Evolutionary conservation across 1,140 invertebrate genomes (phyloP), one percentile per base, ranked within the genome.

Genomic region (Pseudomyrmex gracilis): DNA sequence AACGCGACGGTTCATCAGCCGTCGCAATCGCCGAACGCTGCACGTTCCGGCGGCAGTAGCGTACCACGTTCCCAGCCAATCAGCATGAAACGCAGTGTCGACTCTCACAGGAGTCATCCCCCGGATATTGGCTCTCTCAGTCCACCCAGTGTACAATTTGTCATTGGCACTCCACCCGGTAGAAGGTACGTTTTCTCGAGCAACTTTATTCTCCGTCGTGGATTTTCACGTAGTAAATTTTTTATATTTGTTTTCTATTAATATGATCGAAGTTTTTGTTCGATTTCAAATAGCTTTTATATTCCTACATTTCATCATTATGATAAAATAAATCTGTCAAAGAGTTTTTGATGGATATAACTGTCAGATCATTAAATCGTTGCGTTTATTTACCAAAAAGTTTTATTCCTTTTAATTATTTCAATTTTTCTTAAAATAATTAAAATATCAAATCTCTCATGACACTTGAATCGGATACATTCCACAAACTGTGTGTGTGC

Each of bases 131-230:
- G 97, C 85, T 98, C 98, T 2, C 95, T 99, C 55, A 98, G 98
- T 68, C 98, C 98, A 82, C 98, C 98, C 67, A 96, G 97, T 88
- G 98, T 98, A 66, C 98, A 98, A 91, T 98, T 98, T 94, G 96
- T 96, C 61, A 97, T 98, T 93, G 98, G 97, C n/a, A 98, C 98
- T 58, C 97, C 98, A 49, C 98, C 98, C 8, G 95, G 95, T 55
- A 95, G 96, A 88, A 95, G 94, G 88, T 93, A 91, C 22, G 12
- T 49, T 5, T 17, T 15, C 15, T 51, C 15, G n/a, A 80, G 13
- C 1, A 4, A 55, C 17, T n/a, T n/a, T 60, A 51, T 57, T 34
- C 5, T 34, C 3, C 5, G 34, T 34, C 7, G 34, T 34, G 34
- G 34, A 34, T 34, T 70, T 58, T n/a, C n/a, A n/a, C n/a, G n/a